A percentile compares a stretch with the other conserved stretches of the same genome.
Conservation (phyloP, 1,140 invertebrate genomes). For the Sesamia nonagrioides region DNA sequence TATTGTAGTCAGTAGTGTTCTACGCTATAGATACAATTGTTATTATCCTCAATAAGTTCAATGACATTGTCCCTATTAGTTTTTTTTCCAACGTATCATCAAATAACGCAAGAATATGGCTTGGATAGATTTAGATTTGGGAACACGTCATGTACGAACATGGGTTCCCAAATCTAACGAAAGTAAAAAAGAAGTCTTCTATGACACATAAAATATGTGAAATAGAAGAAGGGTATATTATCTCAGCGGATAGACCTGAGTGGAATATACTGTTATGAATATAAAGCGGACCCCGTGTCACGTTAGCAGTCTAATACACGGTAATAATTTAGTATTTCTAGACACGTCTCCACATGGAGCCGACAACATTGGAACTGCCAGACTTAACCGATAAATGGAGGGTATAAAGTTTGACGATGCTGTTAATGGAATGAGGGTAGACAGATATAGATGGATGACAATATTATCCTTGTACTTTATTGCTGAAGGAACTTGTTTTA, state of each 20-base stretch:
- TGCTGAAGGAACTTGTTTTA: background rate
- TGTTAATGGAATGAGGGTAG: slow-evolving; percentile 1
- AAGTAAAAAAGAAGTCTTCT: background rate
- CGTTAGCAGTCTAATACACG: slow-evolving; percentile 23
- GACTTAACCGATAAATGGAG: slow-evolving; percentile 32
- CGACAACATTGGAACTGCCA: slow-evolving; percentile 5
- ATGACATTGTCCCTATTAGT: too few relatives aligned
- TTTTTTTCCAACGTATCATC: background rate
- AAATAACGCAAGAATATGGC: background rate
- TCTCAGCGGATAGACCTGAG: background rate
- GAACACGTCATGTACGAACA: background rate
- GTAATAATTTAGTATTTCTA: slow-evolving; percentile 46
- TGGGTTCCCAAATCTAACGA: background rate
- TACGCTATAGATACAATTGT: too few relatives aligned
- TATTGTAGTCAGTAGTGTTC: background rate
- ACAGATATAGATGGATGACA: slow-evolving; percentile 2
- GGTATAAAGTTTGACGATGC: slow-evolving; percentile 20
- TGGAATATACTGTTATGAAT: slow-evolving; percentile 5
- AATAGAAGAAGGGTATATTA: slow-evolving; percentile 15
- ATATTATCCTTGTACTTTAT: slow-evolving; percentile 12
- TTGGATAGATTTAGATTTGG: background rate
- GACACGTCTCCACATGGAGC: slow-evolving; percentile 30
- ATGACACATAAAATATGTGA: slow-evolving; percentile 14
- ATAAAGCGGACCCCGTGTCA: slow-evolving; percentile 8
- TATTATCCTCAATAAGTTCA: background rate